A percentile compares a stretch with the other conserved stretches of the same genome.
These are phyloP conservation scores for Agrenia bidenticulata DNA, from an alignment of 2,888 invertebrate species.

Conservation along the genomic window DNA sequence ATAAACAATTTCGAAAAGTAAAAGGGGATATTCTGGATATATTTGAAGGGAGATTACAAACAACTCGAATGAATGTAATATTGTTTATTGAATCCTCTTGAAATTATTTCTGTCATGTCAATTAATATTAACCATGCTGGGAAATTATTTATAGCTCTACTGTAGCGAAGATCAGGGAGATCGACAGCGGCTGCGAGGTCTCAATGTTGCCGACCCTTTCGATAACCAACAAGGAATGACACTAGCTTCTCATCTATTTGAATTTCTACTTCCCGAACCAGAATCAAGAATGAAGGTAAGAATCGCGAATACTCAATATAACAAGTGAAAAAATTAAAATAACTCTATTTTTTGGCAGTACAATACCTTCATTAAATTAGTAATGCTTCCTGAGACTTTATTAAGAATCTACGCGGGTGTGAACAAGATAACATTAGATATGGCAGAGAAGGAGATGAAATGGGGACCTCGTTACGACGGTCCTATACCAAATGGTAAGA, in stretches of 20 bases:
- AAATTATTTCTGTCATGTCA: too few relatives aligned
- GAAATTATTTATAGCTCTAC: conserved; percentile 5
- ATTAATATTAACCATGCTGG: not conserved
- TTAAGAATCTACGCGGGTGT: conserved; percentile 42
- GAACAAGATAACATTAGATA: conserved; percentile 30
- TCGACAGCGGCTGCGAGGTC: conserved; percentile 22
- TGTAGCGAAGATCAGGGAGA: conserved; percentile 15
- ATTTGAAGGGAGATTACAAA: conserved; percentile 32
- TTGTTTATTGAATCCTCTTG: not conserved
- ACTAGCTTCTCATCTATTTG: conserved; percentile 27
- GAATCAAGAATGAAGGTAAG: conserved; percentile 23
- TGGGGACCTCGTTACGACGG: conserved; percentile 25
- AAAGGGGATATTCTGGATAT: conserved; percentile 28
- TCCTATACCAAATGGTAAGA: conserved; percentile 2
- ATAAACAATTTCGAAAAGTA: not conserved
- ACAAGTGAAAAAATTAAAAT: not conserved
- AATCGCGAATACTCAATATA: too few relatives aligned
- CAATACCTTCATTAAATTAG: conserved; percentile 38
- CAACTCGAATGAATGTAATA: conserved; percentile 21
- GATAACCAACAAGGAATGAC: conserved; percentile 25
- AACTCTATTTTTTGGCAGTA: conserved; percentile 31
- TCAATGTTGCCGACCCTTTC: conserved; percentile 38
- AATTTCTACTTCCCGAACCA: conserved; percentile 33
- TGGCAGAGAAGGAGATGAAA: conserved; percentile 45
- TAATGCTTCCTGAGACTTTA: conserved; percentile 45